Base-by-base conservation (phyloP, 2,888 invertebrate genomes). In the Nomada fabriciana region DNA sequence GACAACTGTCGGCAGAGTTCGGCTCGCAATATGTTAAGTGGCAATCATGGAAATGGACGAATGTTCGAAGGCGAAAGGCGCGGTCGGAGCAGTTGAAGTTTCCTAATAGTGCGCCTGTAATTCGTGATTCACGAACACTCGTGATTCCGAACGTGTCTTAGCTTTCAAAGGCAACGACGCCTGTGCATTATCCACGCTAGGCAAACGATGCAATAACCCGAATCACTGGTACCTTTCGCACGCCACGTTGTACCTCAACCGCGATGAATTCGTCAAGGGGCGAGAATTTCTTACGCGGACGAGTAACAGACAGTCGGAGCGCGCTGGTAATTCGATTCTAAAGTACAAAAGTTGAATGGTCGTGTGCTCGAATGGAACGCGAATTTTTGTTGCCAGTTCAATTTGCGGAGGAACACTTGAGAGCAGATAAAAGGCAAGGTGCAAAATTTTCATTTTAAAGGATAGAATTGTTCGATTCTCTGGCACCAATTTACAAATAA, bases 131-230 rank as follows among this genome's bases (percentile, higher is more conserved):
- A 13, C 64, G 81, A 60, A 60, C 65, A 23, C 72, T 59, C 80
- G 78, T 53, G 60, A 65, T 75, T 75, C 71, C 47, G 13, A 57
- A 47, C 23, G 61, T 50, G 67, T 65, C 68, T 74, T 63, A 53
- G 55, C 64, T 73, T 74, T 23, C 52, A 57, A 75, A 78, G 68
- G 71, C 20, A 80, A 70, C 76, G 76, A 73, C 76, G 76, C 75
- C 75, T 73, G 79, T 57, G 55, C 70, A 67, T 76, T 76, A 73
- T 23, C 68, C 7, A 15, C 79, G 76, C 76, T 84, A 73, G 79
- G 76, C 83, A 80, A 76, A 76, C 83, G 83, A 83, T 74, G 84
- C 84, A 73, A 73, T 76, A 83, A 83, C 74, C 84, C 80, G 83
- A 80, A 83, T 84, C 80, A 76, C 73, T 61, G 67, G 70, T 83